Conservation (phyloP, 1,140 invertebrate species). For the Atta colombica region DNA sequence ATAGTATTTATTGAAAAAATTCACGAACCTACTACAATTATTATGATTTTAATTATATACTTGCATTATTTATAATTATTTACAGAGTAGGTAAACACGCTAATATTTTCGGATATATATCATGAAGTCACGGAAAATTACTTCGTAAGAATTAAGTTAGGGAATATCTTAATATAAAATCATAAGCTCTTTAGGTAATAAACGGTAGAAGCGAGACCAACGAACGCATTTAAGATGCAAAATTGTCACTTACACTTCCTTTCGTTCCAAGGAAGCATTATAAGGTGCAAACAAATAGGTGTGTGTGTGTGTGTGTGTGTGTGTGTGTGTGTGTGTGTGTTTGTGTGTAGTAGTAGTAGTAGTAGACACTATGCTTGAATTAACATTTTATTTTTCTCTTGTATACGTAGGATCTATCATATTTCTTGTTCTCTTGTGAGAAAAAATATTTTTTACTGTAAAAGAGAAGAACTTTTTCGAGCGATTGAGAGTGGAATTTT, state of each 20-base stretch:
- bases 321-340: neutral
- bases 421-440: neutral
- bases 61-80: slow-evolving; percentile 3
- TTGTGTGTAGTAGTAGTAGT: neutral
- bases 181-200: slow-evolving; percentile 40
- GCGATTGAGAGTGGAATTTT: neutral
- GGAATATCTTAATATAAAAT: slow-evolving; percentile 39
- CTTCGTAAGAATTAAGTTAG: neutral
- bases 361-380: slow-evolving; percentile 27
- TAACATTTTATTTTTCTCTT: slow-evolving; percentile 39
- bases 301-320: neutral
- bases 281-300: slow-evolving; percentile 18
- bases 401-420: neutral
- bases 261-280: slow-evolving; percentile 22
- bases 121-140: slow-evolving; percentile 3
- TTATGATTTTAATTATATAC: neutral
- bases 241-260: slow-evolving; percentile 40
- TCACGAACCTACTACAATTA: neutral
- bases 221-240: slow-evolving; percentile 47
- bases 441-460: neutral
- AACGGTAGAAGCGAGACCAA: neutral
- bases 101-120: slow-evolving; percentile 1
- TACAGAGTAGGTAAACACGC: neutral
- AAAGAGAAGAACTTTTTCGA: neutral
- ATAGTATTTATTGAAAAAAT: neutral